Conservation (phyloP, 2,888 invertebrate species). For the Entomobrya multifasciata region DNA sequence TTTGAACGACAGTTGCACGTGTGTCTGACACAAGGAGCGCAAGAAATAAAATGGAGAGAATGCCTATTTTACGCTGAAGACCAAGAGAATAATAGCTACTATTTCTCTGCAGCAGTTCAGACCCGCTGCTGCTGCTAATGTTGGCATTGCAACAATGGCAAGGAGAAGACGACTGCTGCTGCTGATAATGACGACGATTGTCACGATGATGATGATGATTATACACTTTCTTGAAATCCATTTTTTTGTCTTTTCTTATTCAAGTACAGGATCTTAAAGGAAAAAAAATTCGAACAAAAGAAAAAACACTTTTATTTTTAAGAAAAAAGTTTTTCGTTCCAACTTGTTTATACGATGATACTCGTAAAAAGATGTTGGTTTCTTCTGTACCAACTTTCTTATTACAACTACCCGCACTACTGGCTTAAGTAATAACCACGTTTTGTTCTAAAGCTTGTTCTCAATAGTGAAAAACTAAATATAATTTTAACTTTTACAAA, state of each 20-base stretch:
- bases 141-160: conserved; percentile 43
- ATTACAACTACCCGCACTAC: background rate
- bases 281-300: conserved; percentile 40
- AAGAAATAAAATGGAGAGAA: conserved; percentile 58
- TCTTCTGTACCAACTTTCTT: background rate
- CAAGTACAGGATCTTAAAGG: too few relatives aligned
- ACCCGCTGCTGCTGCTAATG: background rate
- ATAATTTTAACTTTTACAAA: too few relatives aligned
- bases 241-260: conserved; percentile 37
- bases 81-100: background rate
- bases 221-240: conserved; percentile 30
- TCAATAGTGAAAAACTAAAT: too few relatives aligned
- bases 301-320: background rate
- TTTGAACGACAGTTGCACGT: conserved; percentile 75
- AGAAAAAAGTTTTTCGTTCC: background rate
- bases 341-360: background rate
- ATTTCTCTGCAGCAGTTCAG: conserved; percentile 16
- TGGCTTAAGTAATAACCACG: background rate
- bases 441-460: conserved; percentile 39
- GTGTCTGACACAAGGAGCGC: conserved; percentile 56
- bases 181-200: conserved; percentile 27
- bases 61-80: conserved; percentile 19
- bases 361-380: too few relatives aligned
- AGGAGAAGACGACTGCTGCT: background rate
- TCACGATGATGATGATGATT: conserved; percentile 27